Conservation (phyloP, 2,113 vertebrate species). For the Phoenicopterus ruber region DNA sequence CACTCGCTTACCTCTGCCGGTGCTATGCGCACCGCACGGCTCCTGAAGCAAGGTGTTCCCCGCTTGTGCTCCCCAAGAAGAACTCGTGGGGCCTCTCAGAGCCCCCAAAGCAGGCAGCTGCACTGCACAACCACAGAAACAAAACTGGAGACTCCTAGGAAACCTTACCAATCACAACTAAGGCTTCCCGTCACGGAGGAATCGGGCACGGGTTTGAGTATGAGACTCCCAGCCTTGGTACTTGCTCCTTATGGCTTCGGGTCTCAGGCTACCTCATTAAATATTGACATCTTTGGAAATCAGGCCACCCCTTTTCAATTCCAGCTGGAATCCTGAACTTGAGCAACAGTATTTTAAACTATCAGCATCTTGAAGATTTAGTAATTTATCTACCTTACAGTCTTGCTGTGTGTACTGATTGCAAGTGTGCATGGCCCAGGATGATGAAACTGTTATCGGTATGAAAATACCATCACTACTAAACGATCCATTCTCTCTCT, state of each 20-base stretch:
- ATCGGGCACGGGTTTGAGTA: background rate
- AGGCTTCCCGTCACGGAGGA: background rate
- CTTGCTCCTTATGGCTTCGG: background rate
- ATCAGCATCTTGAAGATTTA: background rate
- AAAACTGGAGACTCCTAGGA: background rate
- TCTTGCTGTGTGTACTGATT: background rate
- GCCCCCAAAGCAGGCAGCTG: background rate
- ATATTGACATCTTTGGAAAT: background rate
- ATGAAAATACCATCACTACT: background rate
- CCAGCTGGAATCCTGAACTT: background rate
- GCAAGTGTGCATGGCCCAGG: background rate
- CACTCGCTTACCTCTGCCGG: background rate
- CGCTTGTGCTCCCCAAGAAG: background rate
- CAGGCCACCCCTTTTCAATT: background rate
- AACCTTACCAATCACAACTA: background rate
- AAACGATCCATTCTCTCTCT: background rate
- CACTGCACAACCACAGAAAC: background rate
- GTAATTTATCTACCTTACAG: background rate
- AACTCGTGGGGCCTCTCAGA: background rate
- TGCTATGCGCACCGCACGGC: fast-evolving
- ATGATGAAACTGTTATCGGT: background rate
- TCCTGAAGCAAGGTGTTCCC: background rate
- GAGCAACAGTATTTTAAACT: background rate
- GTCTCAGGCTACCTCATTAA: background rate
- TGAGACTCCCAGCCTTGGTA: background rate